A percentile compares a stretch with the other conserved stretches of the same genome.
Conservation (phyloP, 2,797 vertebrate genomes). For the Sitta carolinensis region DNA sequence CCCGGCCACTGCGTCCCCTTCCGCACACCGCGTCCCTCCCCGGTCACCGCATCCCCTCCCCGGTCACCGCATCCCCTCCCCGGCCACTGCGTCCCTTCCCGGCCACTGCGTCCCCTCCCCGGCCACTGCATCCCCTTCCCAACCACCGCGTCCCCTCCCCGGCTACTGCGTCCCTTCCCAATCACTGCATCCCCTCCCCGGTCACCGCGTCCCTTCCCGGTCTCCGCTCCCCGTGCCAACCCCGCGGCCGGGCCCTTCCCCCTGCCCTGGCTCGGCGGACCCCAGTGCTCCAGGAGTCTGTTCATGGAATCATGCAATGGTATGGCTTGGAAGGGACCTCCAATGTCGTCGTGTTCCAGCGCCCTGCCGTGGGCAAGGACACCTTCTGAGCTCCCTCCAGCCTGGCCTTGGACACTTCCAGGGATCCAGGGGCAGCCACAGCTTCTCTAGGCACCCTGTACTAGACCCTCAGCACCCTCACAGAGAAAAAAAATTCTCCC, state of each 20-base stretch:
- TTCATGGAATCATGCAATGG: neutral
- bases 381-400: neutral
- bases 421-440: neutral
- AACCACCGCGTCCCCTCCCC: neutral
- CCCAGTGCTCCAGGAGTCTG: neutral
- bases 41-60: no score
- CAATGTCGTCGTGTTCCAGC: neutral
- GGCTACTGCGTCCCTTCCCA: neutral
- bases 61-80: no score
- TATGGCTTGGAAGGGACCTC: neutral
- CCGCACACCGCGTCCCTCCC: no score
- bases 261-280: neutral
- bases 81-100: no score
- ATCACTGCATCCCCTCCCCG: neutral
- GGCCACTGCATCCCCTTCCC: no score
- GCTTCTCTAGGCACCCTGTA: neutral
- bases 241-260: neutral
- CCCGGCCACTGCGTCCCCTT: no score
- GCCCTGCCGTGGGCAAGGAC: neutral
- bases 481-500: no score
- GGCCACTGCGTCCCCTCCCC: no score
- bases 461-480: neutral
- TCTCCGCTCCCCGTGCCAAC: neutral
- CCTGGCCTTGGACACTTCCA: neutral
- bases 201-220: neutral